Evolutionary conservation across 92 coral and sea anemone species (phyloP), one percentile per base, ranked within the genome.

Genomic region (Epizoanthus fatuus): DNA sequence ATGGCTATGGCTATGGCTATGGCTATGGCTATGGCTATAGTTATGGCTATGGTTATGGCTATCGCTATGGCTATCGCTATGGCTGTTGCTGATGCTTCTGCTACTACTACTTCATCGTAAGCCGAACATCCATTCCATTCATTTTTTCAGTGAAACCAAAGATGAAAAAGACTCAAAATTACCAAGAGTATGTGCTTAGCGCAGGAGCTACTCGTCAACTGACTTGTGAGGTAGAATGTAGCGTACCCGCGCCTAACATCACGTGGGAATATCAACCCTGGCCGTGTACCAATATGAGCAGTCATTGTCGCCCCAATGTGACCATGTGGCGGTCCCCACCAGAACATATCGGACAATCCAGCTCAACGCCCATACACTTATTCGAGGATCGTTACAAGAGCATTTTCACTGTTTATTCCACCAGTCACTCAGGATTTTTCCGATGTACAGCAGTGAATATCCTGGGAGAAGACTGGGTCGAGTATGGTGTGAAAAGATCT

Each of bases 211-310:
- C n/a, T 6, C 60, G 55, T 22, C 16, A 37, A 17, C 7, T 75
- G 55, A 38, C 37, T 5, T 75, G 81, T n/a, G 81, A 75, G 13
- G 69, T 75, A 1, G 68, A 75, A 35, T 19, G 7, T 7, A 75
- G 81, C 20, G 69, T 58, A 5, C 81, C 81, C 8, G 42, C 40
- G 81, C 81, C 81, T 4, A 75, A 57, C 15, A 40, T 75, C 9
- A 75, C 68, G 35, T 75, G 81, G 81, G 32, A 57, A 5, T 75
- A 75, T 1, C 81, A 75, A n/a, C 68, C 68, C 0, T 19, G 19
- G 9, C 19, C 1, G 22, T 75, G 81, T 40, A 75, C 68, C 9
- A 75, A 58, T 22, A 47, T 25, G 10, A 15, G 42, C 74, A 22
- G 13, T 0, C 9, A 2, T 4, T 72, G 63, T 58, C 25, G 17